Base-by-base conservation (phyloP, 2,888 invertebrate genomes). In the Pelosia muscerda region DNA sequence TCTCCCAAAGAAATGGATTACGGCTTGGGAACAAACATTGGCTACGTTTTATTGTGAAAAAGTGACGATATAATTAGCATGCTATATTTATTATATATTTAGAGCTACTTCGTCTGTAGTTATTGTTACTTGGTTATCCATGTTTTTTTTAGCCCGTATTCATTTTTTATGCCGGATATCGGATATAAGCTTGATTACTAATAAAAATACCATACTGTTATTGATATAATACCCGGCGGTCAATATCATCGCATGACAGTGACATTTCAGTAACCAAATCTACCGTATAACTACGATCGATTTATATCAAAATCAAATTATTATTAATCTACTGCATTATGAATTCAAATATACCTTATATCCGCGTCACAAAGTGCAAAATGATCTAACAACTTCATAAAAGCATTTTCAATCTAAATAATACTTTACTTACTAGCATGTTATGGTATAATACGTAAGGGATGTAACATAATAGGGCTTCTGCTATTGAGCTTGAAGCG, bases 231-330 rank as follows among this genome's bases (percentile, higher is more conserved):
- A 49, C n/a, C 19, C 49, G 49, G n/a, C 49, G 2, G 49, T 49
- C 49, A 49, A 15, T 49, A 49, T 49, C 4, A 49, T n/a, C 49
- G 9, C n/a, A n/a, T 28, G 19, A 26, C 2, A 22, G n/a, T 13
- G 13, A 58, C 59, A 75, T 79, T 78, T 75, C n/a, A n/a, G 81
- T 75, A 85, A 86, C 75, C 67, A 76, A 81, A 77, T 84, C 82
- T 75, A 75, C 66, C 74, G 79, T 79, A 67, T 79, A 81, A 86
- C n/a, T 15, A 19, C 25, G 55, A 55, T 55, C 25, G 23, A 55
- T 23, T 25, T 25, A 55, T 55, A 55, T 23, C 25, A 0, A 25
- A 23, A 55, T 23, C 11, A 26, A 3, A 55, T 15, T 4, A 5
- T 26, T 49, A 55, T 15, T 4, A 5, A 55, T 49, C n/a, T 1